phyloP scores from a whole-genome alignment of 53 echinoderm and acorn worm species.

The Holothuria leucospilota region DNA sequence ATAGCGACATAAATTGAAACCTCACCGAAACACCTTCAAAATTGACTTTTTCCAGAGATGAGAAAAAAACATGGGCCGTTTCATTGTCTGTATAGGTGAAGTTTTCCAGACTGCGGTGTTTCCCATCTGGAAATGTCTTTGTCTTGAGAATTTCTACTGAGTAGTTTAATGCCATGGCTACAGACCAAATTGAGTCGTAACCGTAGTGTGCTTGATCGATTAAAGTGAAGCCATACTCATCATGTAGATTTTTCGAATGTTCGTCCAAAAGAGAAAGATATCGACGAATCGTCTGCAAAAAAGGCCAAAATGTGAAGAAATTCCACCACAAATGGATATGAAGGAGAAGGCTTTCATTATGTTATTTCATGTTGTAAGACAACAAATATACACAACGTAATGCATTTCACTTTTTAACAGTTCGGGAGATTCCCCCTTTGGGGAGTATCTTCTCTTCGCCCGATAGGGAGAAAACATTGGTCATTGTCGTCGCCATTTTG shows the following conservation, averaged over 20 bases:
- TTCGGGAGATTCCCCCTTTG: too few relatives aligned
- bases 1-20: too few relatives aligned
- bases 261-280: conserved; percentile 51
- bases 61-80: conserved; percentile 57
- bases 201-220: conserved; percentile 32
- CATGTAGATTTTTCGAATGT: conserved; percentile 38
- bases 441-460: too few relatives aligned
- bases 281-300: conserved; percentile 59
- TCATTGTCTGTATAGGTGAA: conserved; percentile 68
- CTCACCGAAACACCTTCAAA: conserved; percentile 62
- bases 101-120: conserved; percentile 45
- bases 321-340: too few relatives aligned
- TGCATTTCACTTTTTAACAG: too few relatives aligned
- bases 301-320: too few relatives aligned
- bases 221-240: conserved; percentile 70
- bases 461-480: too few relatives aligned
- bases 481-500: too few relatives aligned
- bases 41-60: conserved; percentile 34
- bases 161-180: conserved; percentile 61
- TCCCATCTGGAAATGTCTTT: conserved; percentile 21
- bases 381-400: too few relatives aligned
- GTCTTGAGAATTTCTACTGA: conserved; percentile 54
- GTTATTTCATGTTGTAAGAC: too few relatives aligned
- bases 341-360: too few relatives aligned
- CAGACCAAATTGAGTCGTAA: conserved; percentile 69